phyloP scores from a whole-genome alignment of 2,888 invertebrate genomes.

The Calameuta filiformis region DNA sequence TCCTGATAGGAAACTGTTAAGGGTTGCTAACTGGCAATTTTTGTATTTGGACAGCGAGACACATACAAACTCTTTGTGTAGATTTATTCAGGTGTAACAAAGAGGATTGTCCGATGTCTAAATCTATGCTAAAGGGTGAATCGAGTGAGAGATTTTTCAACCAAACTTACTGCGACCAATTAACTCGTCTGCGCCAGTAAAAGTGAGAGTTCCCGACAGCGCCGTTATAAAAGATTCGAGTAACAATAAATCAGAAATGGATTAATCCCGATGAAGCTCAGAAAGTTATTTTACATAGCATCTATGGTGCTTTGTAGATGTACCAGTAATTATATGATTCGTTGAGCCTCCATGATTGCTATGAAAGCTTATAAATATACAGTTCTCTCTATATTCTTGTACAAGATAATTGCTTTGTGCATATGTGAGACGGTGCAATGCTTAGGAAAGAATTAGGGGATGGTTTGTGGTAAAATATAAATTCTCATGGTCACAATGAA shows the following conservation, averaged over 20 bases:
- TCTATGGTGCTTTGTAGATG: background rate
- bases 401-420: background rate
- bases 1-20: background rate
- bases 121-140: background rate
- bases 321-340: background rate
- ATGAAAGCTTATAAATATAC: background rate
- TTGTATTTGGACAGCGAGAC: background rate
- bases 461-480: background rate
- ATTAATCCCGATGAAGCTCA: background rate
- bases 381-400: background rate
- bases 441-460: background rate
- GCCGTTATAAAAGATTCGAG: background rate
- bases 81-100: background rate
- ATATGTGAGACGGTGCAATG: background rate
- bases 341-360: background rate
- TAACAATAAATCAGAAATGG: background rate
- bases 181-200: constrained; percentile 56
- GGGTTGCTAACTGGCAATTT: background rate
- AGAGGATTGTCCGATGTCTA: background rate
- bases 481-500: background rate
- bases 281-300: background rate
- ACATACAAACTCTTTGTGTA: background rate
- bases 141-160: background rate
- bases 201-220: background rate
- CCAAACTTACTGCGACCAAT: constrained; percentile 65